These are phyloP conservation scores for Craterocephalus amniculus DNA, from an alignment of 2,797 vertebrate genomes.

Conservation along the genomic window DNA sequence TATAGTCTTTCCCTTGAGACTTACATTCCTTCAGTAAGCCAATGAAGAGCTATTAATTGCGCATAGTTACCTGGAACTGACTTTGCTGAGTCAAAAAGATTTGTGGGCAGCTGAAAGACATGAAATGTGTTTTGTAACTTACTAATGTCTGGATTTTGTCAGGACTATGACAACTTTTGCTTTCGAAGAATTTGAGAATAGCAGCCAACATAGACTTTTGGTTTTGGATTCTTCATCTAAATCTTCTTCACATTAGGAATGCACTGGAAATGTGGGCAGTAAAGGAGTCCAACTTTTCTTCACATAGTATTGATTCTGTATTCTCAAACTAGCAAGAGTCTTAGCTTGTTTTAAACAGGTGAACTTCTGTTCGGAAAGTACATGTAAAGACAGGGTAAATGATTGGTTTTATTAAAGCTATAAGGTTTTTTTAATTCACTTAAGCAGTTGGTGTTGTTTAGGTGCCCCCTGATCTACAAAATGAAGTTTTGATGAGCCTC, in stretches of 20 bases:
- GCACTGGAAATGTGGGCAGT: neutral
- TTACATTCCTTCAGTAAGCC: slow-evolving; percentile 65
- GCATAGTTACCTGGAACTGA: slow-evolving; percentile 33
- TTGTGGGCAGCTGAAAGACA: slow-evolving; percentile 40
- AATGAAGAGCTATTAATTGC: slow-evolving; percentile 56
- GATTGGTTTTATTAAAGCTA: neutral
- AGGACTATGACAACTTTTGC: slow-evolving; percentile 3
- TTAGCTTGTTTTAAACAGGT: neutral
- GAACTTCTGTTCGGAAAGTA: neutral
- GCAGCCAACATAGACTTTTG: neutral
- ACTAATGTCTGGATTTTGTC: slow-evolving; percentile 30
- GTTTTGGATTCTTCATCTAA: slow-evolving; percentile 6
- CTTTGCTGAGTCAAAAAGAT: slow-evolving; percentile 41
- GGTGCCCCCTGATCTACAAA: slow-evolving; percentile 95
- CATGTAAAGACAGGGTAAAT: neutral
- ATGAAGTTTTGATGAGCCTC: slow-evolving; percentile 94
- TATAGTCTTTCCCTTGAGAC: slow-evolving; percentile 21
- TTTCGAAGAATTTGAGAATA: slow-evolving; percentile 18
- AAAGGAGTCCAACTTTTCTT: slow-evolving; percentile 1
- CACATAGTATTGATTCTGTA: neutral
- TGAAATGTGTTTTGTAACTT: slow-evolving; percentile 48
- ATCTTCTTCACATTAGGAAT: slow-evolving; percentile 4
- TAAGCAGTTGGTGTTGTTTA: slow-evolving; percentile 52
- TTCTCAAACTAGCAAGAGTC: neutral
- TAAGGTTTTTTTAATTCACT: slow-evolving; percentile 1